Percentiles rank a stretch among this genome's conserved stretches.
phyloP scores from a whole-genome alignment of 2,797 vertebrate species.

The Sebastes ruberrimus region DNA sequence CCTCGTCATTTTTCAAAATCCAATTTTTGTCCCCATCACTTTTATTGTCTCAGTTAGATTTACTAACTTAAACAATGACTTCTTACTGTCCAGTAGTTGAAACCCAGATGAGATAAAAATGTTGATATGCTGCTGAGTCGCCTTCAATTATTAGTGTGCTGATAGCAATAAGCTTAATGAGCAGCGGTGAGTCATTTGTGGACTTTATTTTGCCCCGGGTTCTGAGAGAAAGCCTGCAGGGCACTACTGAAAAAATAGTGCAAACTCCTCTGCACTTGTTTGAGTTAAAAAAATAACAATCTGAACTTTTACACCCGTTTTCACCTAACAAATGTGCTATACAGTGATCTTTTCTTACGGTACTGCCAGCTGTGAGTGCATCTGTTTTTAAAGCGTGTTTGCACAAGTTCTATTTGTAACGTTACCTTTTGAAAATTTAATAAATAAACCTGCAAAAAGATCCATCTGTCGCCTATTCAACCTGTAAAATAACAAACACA shows the following conservation, averaged over 20 bases:
- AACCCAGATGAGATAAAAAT: not conserved
- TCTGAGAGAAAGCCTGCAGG: not conserved
- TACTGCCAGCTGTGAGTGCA: fast-evolving
- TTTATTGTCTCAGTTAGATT: not conserved
- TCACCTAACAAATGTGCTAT: not conserved
- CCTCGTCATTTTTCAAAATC: not conserved
- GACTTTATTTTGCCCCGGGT: not conserved
- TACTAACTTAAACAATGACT: not conserved
- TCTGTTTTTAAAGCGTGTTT: too few relatives aligned
- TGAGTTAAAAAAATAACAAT: not conserved
- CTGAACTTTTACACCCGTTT: not conserved
- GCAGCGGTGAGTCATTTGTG: not conserved
- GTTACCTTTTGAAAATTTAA: fast-evolving
- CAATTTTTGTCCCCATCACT: not conserved
- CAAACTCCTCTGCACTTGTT: not conserved
- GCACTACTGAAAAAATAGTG: not conserved
- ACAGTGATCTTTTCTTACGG: too few relatives aligned
- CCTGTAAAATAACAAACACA: too few relatives aligned
- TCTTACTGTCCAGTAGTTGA: not conserved
- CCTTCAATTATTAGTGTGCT: not conserved
- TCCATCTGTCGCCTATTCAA: too few relatives aligned
- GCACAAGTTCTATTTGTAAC: too few relatives aligned
- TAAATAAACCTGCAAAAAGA: too few relatives aligned
- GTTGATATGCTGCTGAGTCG: too few relatives aligned
- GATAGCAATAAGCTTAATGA: not conserved